Base-by-base conservation (phyloP, 2,888 invertebrate genomes). In the Acronicta leporina region DNA sequence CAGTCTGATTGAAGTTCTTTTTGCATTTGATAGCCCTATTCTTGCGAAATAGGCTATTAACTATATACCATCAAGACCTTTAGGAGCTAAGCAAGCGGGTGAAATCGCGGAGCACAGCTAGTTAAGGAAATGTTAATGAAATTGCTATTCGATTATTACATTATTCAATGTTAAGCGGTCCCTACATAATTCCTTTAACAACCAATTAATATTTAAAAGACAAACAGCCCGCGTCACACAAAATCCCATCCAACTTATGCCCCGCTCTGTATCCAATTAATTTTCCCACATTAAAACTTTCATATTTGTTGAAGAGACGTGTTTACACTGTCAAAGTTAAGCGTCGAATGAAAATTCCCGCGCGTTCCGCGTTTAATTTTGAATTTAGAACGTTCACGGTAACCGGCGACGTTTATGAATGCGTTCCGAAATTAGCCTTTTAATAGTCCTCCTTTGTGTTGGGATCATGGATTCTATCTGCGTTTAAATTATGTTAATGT, bases 391-490 rank as follows among this genome's bases (percentile, higher is more conserved):
- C 75, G 75, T 56, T 75, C 66, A 60, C 52, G 66, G 67, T 75
- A 75, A 74, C 79, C 73, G 68, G 43, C 73, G 70, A 60, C 75
- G 69, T 77, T 81, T 79, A 82, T 80, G 82, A 79, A 80, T 79
- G 78, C 83, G 82, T 81, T 82, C 81, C 58, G 77, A 82, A 82
- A 84, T 83, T 84, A 83, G 80, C 75, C 80, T 79, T 84, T 82
- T 80, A 75, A 78, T 74, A 67, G 79, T 71, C 71, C 72, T 62
- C 65, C 69, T 81, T 79, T 81, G 79, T 81, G 77, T 74, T 61
- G 35, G 48, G 66, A 73, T 79, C 68, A 68, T 54, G 68, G 59
- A 60, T 64, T 68, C 46, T 50, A 63, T 50, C 49, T 68, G 53
- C 57, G 56, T 60, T 71, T 68, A 64, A 73, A 77, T 77, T 73